phyloP scores from a whole-genome alignment of 2,888 invertebrate genomes.

The Netelia fuscicornis region DNA sequence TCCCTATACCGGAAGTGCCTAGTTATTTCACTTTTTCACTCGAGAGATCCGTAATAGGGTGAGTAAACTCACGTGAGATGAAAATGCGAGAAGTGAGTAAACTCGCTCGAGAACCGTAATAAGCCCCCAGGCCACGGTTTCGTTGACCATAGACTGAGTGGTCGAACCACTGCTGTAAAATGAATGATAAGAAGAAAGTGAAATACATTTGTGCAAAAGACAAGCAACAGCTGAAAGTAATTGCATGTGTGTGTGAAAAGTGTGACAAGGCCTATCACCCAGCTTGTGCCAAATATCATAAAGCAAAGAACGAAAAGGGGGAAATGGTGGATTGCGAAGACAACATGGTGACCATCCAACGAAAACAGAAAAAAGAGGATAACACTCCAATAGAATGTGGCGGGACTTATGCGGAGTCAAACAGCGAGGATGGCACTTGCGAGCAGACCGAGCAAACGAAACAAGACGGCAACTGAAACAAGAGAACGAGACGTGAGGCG shows the following conservation, averaged over 20 bases:
- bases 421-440: slow-evolving; percentile 5
- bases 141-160: slow-evolving; percentile 1
- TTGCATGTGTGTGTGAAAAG: slow-evolving; percentile 7
- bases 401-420: slow-evolving; percentile 8
- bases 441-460: not conserved
- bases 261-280: slow-evolving; percentile 8
- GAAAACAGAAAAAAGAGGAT: not conserved
- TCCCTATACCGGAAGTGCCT: no score
- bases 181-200: slow-evolving; percentile 5
- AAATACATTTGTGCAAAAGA: slow-evolving; percentile 7
- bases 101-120: no score
- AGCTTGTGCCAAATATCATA: slow-evolving; percentile 6
- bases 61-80: no score
- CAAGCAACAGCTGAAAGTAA: slow-evolving; percentile 11
- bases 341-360: slow-evolving; percentile 1
- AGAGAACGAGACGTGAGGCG: slow-evolving; percentile 8
- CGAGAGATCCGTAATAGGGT: no score
- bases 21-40: no score
- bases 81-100: no score
- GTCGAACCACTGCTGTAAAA: slow-evolving; percentile 4
- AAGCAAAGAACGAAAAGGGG: slow-evolving; percentile 8
- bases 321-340: slow-evolving; percentile 11
- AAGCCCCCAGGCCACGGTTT: not conserved
- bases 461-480: not conserved
- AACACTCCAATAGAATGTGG: not conserved